Percentiles rank a stretch among this genome's conserved stretches.
phyloP scores from a whole-genome alignment of 2,113 vertebrate species.

The Tachysurus fulvidraco region DNA sequence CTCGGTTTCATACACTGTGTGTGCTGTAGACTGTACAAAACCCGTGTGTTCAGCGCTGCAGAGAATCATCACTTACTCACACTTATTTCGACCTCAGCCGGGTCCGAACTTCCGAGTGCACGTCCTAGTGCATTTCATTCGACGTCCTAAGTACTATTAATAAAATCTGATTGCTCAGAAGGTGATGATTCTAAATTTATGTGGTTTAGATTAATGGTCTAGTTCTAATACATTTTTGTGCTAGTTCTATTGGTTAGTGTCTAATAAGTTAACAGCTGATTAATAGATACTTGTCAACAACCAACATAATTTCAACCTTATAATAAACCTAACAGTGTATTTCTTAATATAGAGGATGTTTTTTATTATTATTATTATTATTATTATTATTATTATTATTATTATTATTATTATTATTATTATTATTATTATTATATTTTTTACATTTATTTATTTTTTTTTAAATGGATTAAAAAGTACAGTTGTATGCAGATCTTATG shows the following conservation, averaged over 20 bases:
- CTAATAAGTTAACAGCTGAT: background rate
- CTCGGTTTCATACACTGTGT: background rate
- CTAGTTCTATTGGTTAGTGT: background rate
- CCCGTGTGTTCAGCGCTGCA: background rate
- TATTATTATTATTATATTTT: no score
- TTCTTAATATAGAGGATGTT: no score
- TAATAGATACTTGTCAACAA: background rate
- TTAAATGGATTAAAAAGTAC: no score
- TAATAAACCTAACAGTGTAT: no score
- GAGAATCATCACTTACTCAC: background rate
- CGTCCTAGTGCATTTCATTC: background rate
- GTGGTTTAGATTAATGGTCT: background rate
- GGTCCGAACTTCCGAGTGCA: background rate
- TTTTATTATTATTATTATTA: no score
- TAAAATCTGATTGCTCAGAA: background rate
- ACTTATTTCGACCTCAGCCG: no score
- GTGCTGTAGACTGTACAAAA: background rate
- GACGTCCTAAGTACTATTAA: no score
- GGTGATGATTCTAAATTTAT: background rate
- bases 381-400: no score
- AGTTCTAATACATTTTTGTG: background rate
- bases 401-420: no score
- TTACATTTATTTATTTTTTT: no score
- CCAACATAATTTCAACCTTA: background rate
- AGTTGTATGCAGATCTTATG: no score